These are phyloP conservation scores for Diachasma alloeum DNA, from an alignment of 1,140 invertebrate species.

Conservation along the genomic window DNA sequence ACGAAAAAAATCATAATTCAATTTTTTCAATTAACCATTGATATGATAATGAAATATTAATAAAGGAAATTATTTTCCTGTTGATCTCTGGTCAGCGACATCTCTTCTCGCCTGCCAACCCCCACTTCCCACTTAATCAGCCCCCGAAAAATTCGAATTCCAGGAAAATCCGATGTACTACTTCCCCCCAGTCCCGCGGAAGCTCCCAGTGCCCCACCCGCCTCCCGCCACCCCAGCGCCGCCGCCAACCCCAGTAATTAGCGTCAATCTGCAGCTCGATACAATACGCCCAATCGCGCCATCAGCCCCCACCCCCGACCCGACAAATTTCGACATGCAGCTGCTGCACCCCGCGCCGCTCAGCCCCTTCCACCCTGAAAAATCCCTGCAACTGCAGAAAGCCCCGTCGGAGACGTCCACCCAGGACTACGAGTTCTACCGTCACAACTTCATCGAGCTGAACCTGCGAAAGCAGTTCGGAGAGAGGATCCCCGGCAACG, in stretches of 20 bases:
- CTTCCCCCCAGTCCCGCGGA: neutral
- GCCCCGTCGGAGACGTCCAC: neutral
- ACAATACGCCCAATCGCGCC: neutral
- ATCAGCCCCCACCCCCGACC: neutral
- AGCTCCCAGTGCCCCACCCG: neutral
- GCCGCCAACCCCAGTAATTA: neutral
- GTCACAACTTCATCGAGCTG: conserved; percentile 49
- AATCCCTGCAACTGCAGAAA: neutral
- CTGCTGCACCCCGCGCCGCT: neutral
- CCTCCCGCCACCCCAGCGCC: neutral
- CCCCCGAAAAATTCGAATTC: neutral
- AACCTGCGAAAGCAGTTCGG: conserved; percentile 47
- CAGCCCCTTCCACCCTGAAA: neutral
- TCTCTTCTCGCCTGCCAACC: too few species aligned
- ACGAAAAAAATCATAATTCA: too few species aligned
- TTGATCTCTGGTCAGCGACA: too few species aligned
- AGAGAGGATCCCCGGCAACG: conserved; percentile 48
- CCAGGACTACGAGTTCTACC: conserved; percentile 48
- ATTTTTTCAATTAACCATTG: too few species aligned
- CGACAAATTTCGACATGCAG: neutral
- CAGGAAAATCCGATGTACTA: neutral
- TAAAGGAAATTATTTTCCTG: too few species aligned
- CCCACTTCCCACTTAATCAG: too few species aligned
- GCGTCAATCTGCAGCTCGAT: neutral
- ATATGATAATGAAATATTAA: too few species aligned